Conservation (phyloP, 2,113 vertebrate species). For the Coreoperca whiteheadi region DNA sequence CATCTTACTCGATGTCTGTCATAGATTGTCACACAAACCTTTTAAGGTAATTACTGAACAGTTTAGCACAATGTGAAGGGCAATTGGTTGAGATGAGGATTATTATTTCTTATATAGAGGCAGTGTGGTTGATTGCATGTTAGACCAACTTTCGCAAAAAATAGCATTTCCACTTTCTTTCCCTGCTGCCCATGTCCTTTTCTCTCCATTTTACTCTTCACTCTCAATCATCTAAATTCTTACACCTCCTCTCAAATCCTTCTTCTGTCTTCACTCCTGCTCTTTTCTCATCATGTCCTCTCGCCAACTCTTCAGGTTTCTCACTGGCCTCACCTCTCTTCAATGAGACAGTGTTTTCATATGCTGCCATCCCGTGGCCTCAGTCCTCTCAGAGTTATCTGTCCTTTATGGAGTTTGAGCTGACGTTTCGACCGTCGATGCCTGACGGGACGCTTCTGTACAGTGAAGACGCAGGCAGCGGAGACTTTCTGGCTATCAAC, state of each 20-base stretch:
- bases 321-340: constrained; percentile 90
- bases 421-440: constrained; percentile 88
- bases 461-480: constrained; percentile 91
- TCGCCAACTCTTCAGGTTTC: constrained; percentile 83
- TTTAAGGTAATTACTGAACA: constrained; percentile 50
- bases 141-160: constrained; percentile 18
- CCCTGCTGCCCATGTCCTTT: not conserved
- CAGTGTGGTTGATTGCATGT: constrained; percentile 24
- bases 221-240: not conserved
- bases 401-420: constrained; percentile 96
- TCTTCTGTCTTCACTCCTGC: constrained; percentile 58
- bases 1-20: constrained; percentile 3
- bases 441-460: constrained; percentile 91
- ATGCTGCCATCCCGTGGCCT: constrained; percentile 90
- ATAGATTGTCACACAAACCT: constrained; percentile 23
- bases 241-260: not conserved
- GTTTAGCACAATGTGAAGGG: constrained; percentile 24
- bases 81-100: constrained; percentile 33
- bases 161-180: constrained; percentile 14
- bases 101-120: constrained; percentile 23
- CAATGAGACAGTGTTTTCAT: constrained; percentile 90
- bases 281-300: constrained; percentile 41
- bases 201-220: not conserved
- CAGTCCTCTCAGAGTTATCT: constrained; percentile 91
- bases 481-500: constrained; percentile 92